Base-by-base conservation (phyloP, 37 sponge, comb jelly and placozoan genomes). In the Tethya wilhelma region DNA sequence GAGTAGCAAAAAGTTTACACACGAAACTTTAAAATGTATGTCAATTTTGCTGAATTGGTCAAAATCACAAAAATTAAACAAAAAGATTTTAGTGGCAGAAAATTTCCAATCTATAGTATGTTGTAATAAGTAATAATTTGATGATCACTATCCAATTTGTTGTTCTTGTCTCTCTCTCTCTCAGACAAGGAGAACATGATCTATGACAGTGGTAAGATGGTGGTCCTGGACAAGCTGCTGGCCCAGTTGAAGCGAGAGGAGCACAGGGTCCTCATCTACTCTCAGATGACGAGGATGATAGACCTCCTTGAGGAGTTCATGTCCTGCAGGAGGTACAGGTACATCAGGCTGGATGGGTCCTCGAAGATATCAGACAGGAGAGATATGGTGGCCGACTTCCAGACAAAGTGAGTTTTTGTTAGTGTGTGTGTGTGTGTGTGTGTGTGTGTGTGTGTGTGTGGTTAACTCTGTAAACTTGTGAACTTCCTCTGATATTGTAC, bases 341-440 rank as follows among this genome's bases (percentile, higher is more conserved):
- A 94, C 74, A 97, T 95, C 45, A 38, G 98, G 7, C 70, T 97
- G 71, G 98, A 97, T 49, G 98, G 98, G 30, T 95, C 96, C 56
- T 97, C 96, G 2, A 55, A 75, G 69, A 97, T 97, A 45, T 91
- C 96, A 12, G 98, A 97, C 29, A 65, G 98, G 29, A 64, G 98
- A n/a, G 98, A 97, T 79, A 97, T 97, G 98, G 98, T 97, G 43
- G 98, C 83, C 37, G 98, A 97, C 73, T 97, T 97, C 72, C 98
- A 97, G 77, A 81, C 73, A 23, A 95, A 82, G 82, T 87, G 69
- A 87, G 79, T 58, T 2, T 22, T 20, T 22, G 41, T 68, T 14
- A 12, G 11, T 9, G 26, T 62, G 29, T 26, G 20, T 9, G 8
- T 62, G 28, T 12, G 19, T 8, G n/a, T n/a, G 9, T 14, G 20